phyloP scores from a whole-genome alignment of 2,113 vertebrate species.

The Myotis brandtii region DNA sequence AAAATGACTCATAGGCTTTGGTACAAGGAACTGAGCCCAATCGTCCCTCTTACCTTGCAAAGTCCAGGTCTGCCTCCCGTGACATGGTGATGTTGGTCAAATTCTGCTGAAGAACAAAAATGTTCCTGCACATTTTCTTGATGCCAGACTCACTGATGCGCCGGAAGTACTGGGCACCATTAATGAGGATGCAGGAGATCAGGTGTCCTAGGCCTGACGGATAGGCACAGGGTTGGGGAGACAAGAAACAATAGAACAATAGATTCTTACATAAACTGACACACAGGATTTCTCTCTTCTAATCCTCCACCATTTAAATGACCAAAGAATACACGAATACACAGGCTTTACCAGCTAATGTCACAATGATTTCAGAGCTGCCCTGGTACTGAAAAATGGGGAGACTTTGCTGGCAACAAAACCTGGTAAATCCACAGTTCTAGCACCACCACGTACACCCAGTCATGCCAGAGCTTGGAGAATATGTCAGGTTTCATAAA shows the following conservation, averaged over 20 bases:
- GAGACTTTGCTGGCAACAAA: neutral
- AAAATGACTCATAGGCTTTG: neutral
- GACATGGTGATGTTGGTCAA: conserved; percentile 99
- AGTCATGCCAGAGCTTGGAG: neutral
- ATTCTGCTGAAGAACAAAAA: conserved; percentile 99
- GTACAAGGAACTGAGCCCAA: neutral
- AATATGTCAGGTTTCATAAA: neutral
- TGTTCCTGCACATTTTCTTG: conserved; percentile 99
- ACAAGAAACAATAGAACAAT: neutral
- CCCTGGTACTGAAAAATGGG: neutral
- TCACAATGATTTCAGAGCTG: neutral
- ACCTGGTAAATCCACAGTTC: neutral
- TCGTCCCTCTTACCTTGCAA: conserved; percentile 90
- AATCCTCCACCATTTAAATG: neutral
- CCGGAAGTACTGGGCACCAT: conserved; percentile 98
- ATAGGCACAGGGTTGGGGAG: neutral
- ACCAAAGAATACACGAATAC: neutral
- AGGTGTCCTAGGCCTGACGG: conserved; percentile 95
- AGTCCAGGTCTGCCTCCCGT: conserved; percentile 97
- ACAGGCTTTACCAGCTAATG: too few species aligned
- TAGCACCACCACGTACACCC: neutral
- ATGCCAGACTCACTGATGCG: conserved; percentile 99
- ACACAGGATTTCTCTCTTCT: neutral
- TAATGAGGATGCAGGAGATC: conserved; percentile 99
- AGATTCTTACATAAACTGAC: accelerated